These are phyloP conservation scores for Lasioglossum lativentre DNA, from an alignment of 2,888 invertebrate genomes.

Conservation along the genomic window DNA sequence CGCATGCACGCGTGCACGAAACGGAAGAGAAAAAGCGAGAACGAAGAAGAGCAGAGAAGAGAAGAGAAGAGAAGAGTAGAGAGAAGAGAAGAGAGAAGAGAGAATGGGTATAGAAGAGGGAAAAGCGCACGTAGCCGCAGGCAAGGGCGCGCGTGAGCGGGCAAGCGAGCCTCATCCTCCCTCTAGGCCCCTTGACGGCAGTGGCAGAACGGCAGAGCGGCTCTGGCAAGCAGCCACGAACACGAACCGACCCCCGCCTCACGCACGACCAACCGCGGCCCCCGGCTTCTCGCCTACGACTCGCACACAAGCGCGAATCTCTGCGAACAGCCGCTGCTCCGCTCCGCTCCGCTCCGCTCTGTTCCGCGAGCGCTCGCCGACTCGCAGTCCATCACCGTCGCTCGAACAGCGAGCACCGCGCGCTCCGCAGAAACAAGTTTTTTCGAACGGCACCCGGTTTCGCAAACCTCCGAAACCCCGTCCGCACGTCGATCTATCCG, in stretches of 20 bases:
- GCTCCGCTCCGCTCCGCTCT: constrained; percentile 58
- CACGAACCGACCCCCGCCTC: constrained; percentile 62
- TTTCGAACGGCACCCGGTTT: not conserved
- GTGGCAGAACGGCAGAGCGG: constrained; percentile 41
- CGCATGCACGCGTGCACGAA: not conserved
- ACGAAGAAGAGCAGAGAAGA: constrained; percentile 23
- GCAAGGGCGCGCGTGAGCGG: constrained; percentile 82
- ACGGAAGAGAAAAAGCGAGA: not conserved
- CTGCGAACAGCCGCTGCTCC: constrained; percentile 80
- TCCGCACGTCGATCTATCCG: not conserved
- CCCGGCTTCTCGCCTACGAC: constrained; percentile 70
- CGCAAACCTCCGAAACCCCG: not conserved
- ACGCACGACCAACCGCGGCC: constrained; percentile 71
- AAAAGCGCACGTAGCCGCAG: constrained; percentile 76
- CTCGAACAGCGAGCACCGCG: constrained; percentile 74
- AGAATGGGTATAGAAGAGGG: constrained; percentile 32
- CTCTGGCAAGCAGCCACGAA: constrained; percentile 61
- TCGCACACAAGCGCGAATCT: constrained; percentile 63
- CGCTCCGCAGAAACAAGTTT: not conserved
- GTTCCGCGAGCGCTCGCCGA: constrained; percentile 76
- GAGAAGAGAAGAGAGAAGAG: no score
- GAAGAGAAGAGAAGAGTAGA: not conserved
- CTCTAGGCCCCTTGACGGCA: constrained; percentile 59
- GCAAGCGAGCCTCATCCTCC: constrained; percentile 71
- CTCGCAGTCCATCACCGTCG: constrained; percentile 83